Evolutionary conservation across 1,140 invertebrate species (phyloP).

Genomic region (Ditylenchus dipsaci): DNA sequence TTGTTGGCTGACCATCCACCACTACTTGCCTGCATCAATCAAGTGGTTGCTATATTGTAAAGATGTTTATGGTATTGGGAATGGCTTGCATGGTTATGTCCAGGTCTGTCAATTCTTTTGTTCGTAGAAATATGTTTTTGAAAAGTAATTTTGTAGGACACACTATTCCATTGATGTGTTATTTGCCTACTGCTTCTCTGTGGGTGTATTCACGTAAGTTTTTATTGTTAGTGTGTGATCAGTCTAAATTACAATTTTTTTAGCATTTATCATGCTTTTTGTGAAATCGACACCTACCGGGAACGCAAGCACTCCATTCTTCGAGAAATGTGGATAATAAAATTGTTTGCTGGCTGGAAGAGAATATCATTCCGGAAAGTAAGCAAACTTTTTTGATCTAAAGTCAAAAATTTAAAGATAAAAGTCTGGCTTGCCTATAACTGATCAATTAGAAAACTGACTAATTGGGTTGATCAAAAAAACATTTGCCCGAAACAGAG

Average conservation of each 20-base stretch:
- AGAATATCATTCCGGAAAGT: slow-evolving; percentile 50
- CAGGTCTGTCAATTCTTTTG: not conserved
- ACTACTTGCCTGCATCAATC: slow-evolving; percentile 37
- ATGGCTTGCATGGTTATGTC: slow-evolving; percentile 35
- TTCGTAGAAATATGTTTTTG: not conserved
- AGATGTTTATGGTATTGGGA: slow-evolving; percentile 27
- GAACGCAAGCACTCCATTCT: slow-evolving; percentile 48
- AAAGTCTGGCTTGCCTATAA: too few species aligned
- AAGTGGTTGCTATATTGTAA: slow-evolving; percentile 24
- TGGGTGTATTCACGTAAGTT: slow-evolving; percentile 47
- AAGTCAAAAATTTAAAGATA: slow-evolving; percentile 14
- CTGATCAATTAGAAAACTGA: too few species aligned
- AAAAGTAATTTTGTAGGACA: slow-evolving; percentile 28
- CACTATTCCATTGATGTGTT: slow-evolving; percentile 42
- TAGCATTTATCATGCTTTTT: slow-evolving; percentile 53
- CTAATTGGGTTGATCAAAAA: too few species aligned
- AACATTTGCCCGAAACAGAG: not conserved
- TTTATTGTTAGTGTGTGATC: not conserved
- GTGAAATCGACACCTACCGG: slow-evolving; percentile 48
- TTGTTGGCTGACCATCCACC: slow-evolving; percentile 38
- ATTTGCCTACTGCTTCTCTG: slow-evolving; percentile 49
- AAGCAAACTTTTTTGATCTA: slow-evolving; percentile 13
- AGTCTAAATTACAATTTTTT: slow-evolving; percentile 6
- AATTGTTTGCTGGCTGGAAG: slow-evolving; percentile 50
- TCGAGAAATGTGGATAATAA: slow-evolving; percentile 29